Evolutionary conservation across 2,797 vertebrate species (phyloP), one percentile per base, ranked within the genome.

Genomic region (Cossypha polioptera): DNA sequence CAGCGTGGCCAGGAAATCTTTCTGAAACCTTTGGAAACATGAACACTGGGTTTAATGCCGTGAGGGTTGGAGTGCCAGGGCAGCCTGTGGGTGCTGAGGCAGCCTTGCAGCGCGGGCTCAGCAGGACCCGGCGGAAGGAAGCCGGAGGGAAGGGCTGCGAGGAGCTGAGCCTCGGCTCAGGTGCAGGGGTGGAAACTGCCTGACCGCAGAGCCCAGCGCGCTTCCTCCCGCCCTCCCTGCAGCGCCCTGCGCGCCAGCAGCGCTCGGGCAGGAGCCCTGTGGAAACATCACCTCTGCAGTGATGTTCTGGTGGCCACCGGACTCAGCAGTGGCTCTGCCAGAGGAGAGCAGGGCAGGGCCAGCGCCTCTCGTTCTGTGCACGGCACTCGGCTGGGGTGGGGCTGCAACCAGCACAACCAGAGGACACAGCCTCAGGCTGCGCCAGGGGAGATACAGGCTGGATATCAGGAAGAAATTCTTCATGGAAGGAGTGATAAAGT

Each of bases 111-210:
- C 0, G 35, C 15, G 84, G 83, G 83, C 91, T 69, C 63, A 2
- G 94, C 86, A 77, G 28, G 50, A 33, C 4, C 43, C 15, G 79
- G 50, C 15, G 22, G 66, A 20, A 65, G 86, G 88, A 90, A 86
- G 90, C 57, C 13, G 26, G 45, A 91, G 93, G 94, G 76, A 51
- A 94, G 93, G 68, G 89, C 80, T 88, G 83, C n/a, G 63, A n/a
- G 71, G 80, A 72, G 86, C 83, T 5, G 94, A 1, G 21, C 88
- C 84, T 67, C 69, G 9, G 48, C 71, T 96, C 96, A 95, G 96
- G 95, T 95, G 94, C 91, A 88, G 76, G 83, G 76, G n/a, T 83
- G 93, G 86, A 58, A 92, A 81, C 59, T 9, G 94, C 88, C 93
- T 18, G 81, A 92, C 94, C 87, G 7, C 92, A 92, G 89, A 65